A percentile compares a stretch with the other conserved stretches of the same genome.
Evolutionary conservation across 2,888 invertebrate species (phyloP).

Genomic region (Chrysolina oricalcia): DNA sequence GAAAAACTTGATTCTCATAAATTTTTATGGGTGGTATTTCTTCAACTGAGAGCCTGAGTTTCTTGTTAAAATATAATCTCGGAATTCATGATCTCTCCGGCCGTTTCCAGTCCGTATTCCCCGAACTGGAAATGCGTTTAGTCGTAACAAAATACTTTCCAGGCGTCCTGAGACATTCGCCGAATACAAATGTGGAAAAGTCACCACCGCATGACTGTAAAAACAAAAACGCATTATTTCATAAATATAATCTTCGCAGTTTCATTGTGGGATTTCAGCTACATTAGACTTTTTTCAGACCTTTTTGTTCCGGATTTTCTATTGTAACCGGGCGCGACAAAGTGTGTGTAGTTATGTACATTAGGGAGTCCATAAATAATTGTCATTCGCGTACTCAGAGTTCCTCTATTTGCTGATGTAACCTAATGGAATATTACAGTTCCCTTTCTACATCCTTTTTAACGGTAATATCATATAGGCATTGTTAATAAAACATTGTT

Average conservation of each 20-base stretch:
- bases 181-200: conserved; percentile 56
- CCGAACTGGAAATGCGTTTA: conserved; percentile 56
- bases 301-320: conserved; percentile 47
- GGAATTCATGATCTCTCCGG: not conserved
- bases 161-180: conserved; percentile 48
- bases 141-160: conserved; percentile 48
- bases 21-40: not conserved
- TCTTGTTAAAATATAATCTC: not conserved
- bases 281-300: conserved; percentile 47
- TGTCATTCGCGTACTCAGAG: not conserved
- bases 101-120: conserved; percentile 32
- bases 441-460: too few relatives aligned
- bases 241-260: conserved; percentile 56
- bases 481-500: too few relatives aligned
- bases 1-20: too few relatives aligned
- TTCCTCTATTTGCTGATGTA: not conserved
- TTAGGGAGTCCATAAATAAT: not conserved
- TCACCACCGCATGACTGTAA: conserved; percentile 50
- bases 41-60: not conserved
- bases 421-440: not conserved
- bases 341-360: conserved; percentile 10
- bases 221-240: conserved; percentile 58
- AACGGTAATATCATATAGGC: too few relatives aligned
- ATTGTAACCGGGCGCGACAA: conserved; percentile 39
- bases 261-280: conserved; percentile 47